Conservation (phyloP, 2,888 invertebrate species). For the Sericinus montela region DNA sequence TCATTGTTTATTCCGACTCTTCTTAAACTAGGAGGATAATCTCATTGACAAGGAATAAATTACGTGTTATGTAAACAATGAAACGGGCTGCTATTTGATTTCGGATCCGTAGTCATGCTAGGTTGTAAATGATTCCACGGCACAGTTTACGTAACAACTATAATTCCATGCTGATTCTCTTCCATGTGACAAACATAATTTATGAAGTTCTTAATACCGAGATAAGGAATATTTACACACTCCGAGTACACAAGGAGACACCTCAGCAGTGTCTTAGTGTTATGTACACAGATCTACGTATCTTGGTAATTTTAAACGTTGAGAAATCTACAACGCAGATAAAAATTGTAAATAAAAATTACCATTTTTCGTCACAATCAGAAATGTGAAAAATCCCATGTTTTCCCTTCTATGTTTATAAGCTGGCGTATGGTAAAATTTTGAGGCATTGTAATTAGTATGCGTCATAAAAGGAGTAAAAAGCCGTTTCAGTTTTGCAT, state of each 20-base stretch:
- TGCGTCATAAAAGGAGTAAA: slow-evolving; percentile 12
- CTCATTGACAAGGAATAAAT: slow-evolving; percentile 10
- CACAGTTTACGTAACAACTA: slow-evolving; percentile 35
- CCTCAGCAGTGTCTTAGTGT: slow-evolving; percentile 69
- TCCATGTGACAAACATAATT: slow-evolving; percentile 76
- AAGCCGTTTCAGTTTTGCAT: background rate
- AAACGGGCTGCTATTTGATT: slow-evolving; percentile 12
- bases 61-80: slow-evolving; percentile 5
- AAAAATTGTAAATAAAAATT: slow-evolving; percentile 62
- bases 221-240: slow-evolving; percentile 76
- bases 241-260: slow-evolving; percentile 63
- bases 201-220: slow-evolving; percentile 76
- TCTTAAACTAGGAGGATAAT: background rate
- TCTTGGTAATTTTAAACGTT: slow-evolving; percentile 69
- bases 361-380: slow-evolving; percentile 40
- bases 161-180: slow-evolving; percentile 55
- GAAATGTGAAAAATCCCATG: slow-evolving; percentile 33
- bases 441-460: no score
- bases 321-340: slow-evolving; percentile 65
- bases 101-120: background rate
- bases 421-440: slow-evolving; percentile 12
- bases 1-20: no score
- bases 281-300: slow-evolving; percentile 69
- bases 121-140: background rate
- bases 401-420: slow-evolving; percentile 37